phyloP scores from a whole-genome alignment of 2,113 vertebrate species.

The Neogale vison region DNA sequence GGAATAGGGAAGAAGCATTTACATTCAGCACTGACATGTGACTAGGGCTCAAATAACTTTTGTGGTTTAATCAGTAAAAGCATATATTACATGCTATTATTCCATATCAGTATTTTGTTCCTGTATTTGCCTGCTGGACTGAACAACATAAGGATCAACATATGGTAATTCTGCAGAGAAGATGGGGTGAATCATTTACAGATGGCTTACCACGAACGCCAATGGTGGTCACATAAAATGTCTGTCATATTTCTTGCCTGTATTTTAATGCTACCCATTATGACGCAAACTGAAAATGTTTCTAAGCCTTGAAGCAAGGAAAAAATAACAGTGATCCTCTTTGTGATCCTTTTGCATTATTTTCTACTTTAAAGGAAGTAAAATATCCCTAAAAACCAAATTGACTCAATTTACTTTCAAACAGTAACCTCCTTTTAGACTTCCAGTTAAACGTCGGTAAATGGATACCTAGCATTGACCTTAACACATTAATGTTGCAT shows the following conservation, averaged over 20 bases:
- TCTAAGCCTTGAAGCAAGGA: neutral
- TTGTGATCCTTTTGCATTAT: neutral
- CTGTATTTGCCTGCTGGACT: neutral
- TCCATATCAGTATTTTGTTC: neutral
- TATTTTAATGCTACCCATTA: neutral
- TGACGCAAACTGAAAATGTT: neutral
- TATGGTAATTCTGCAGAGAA: neutral
- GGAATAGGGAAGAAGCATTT: neutral
- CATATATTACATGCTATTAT: neutral
- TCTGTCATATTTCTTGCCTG: neutral
- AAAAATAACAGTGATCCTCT: neutral
- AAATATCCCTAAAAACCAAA: neutral
- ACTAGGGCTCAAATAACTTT: neutral
- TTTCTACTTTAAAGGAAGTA: neutral
- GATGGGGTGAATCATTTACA: neutral
- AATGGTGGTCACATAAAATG: neutral
- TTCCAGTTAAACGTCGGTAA: conserved; percentile 21
- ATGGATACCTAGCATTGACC: conserved; percentile 54
- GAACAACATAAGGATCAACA: neutral
- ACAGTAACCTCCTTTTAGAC: neutral
- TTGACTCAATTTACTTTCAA: conserved; percentile 42
- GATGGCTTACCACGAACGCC: neutral
- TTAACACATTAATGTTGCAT: conserved; percentile 62
- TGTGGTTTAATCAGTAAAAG: neutral
- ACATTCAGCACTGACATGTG: no score